phyloP scores from a whole-genome alignment of 1,140 invertebrate genomes.

The Zophobas atratus region DNA sequence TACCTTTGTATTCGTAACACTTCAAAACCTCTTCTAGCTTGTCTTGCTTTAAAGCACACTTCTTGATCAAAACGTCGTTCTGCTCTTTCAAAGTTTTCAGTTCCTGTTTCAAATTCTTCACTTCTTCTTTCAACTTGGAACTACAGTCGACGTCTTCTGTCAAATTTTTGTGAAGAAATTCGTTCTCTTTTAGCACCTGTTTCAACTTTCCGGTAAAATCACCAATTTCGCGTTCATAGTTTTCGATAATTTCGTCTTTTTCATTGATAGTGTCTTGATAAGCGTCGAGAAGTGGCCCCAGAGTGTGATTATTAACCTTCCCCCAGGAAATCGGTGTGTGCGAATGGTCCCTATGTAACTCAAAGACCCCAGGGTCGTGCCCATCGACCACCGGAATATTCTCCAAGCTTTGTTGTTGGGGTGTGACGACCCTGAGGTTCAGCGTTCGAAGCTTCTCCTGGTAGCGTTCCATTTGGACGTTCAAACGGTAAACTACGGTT shows the following conservation, averaged over 20 bases:
- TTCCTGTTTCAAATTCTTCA: slow-evolving; percentile 69
- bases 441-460: slow-evolving; percentile 74
- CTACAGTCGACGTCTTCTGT: slow-evolving; percentile 72
- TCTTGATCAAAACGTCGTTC: slow-evolving; percentile 72
- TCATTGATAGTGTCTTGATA: slow-evolving; percentile 78
- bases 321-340: slow-evolving; percentile 70
- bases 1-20: slow-evolving; percentile 73
- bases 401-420: slow-evolving; percentile 60
- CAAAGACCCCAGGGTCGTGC: slow-evolving; percentile 56
- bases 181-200: slow-evolving; percentile 76
- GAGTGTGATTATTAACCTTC: slow-evolving; percentile 71
- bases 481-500: slow-evolving; percentile 77
- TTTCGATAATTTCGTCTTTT: slow-evolving; percentile 76
- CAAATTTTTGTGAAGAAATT: slow-evolving; percentile 70
- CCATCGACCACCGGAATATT: slow-evolving; percentile 64
- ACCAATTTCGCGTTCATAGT: slow-evolving; percentile 75
- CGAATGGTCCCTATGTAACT: slow-evolving; percentile 60
- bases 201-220: slow-evolving; percentile 75
- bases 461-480: slow-evolving; percentile 78
- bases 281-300: slow-evolving; percentile 77
- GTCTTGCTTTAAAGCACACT: slow-evolving; percentile 72
- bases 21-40: slow-evolving; percentile 75
- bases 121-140: slow-evolving; percentile 69
- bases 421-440: slow-evolving; percentile 56
- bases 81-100: slow-evolving; percentile 73